Base-by-base conservation (phyloP, 2,797 vertebrate genomes). In the Chaetophractus vellerosus region DNA sequence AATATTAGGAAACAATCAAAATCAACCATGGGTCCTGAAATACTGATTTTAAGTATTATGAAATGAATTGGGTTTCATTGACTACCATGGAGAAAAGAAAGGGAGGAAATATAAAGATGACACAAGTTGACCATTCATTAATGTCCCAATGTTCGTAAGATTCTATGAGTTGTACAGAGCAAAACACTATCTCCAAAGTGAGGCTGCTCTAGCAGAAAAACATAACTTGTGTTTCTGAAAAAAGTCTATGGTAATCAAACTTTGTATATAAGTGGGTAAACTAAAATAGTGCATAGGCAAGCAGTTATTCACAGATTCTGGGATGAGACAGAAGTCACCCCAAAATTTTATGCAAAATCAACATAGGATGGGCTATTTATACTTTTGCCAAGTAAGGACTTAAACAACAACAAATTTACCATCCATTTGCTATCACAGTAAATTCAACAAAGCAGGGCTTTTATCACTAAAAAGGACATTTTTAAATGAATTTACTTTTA, bases 401-500 rank as follows among this genome's bases (percentile, higher is more conserved):
- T 63, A 24, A 59, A 78, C 55, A 94, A 83, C 3, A 82, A 68
- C 38, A 59, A 55, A 72, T 28, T 76, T 52, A 71, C 15, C 36
- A 87, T 72, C 18, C 18, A 80, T 61, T 45, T 21, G 50, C 52
- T 78, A n/a, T 64, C 38, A 72, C 52, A 80, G 69, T 69, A 79
- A 57, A 95, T 61, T 91, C 28, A 81, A 74, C 15, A 72, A 26
- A 92, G 3, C 41, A 74, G 28, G n/a, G 90, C 69, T 57, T 87
- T 86, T 45, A 87, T 87, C 64, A n/a, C 33, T 81, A 80, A 72
- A 85, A 92, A 84, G 33, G 23, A 7, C 5, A 9, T 81, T 92
- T 66, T 69, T 80, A 92, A 84, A 81, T 79, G 75, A 86, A 61
- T 72, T 68, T 59, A 64, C 15, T 85, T 88, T 94, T 76, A 57